phyloP scores from a whole-genome alignment of 30 jellyfish, hydroid and myxozoan genomes.

The Aurelia aurita region DNA sequence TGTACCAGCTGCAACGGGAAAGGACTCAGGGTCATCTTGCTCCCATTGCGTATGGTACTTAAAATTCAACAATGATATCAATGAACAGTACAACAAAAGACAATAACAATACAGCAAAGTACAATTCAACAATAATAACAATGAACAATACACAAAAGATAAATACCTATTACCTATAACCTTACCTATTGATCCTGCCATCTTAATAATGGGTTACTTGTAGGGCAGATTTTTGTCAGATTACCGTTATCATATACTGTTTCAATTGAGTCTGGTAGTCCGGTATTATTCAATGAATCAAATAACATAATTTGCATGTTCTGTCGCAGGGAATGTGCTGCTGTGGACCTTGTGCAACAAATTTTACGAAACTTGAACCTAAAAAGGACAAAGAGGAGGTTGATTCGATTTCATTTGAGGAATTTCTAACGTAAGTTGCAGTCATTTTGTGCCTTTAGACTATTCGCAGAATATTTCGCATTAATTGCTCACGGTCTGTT shows the following conservation, averaged over 20 bases:
- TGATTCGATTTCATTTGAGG: constrained; percentile 18
- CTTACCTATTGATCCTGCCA: no score
- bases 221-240: no score
- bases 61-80: no score
- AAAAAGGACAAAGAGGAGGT: neutral
- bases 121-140: no score
- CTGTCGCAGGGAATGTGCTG: constrained; percentile 28
- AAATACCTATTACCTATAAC: no score
- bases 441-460: neutral
- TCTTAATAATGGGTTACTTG: no score
- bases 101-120: no score
- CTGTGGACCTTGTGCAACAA: constrained; percentile 15
- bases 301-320: neutral
- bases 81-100: no score
- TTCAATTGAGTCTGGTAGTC: neutral
- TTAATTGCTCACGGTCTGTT: neutral
- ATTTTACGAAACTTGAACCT: neutral
- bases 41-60: no score
- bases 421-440: constrained; percentile 18
- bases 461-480: neutral
- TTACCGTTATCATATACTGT: neutral
- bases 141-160: no score
- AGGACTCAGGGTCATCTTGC: no score
- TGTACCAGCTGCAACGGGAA: no score
- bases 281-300: neutral